Evolutionary conservation across 1,140 invertebrate species (phyloP).

Genomic region (Drosophila punjabiensis): DNA sequence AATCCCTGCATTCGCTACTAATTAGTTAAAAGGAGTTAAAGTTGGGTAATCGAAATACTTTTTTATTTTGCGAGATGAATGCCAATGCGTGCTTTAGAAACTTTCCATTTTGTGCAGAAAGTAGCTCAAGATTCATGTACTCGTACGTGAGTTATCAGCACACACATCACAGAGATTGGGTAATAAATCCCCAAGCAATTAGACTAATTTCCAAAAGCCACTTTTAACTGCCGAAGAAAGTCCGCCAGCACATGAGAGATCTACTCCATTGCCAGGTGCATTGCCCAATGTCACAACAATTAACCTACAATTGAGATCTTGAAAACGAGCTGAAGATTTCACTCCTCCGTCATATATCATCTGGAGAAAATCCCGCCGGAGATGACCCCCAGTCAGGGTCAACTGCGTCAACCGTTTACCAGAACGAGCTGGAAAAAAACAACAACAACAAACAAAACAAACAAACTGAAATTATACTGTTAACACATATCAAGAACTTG

Average conservation of each 20-base stretch:
- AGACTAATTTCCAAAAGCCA: slow-evolving; percentile 50
- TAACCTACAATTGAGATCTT: slow-evolving; percentile 77
- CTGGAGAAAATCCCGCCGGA: slow-evolving; percentile 63
- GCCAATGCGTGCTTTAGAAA: slow-evolving; percentile 21
- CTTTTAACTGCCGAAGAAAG: slow-evolving; percentile 68
- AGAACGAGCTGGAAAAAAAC: slow-evolving; percentile 8
- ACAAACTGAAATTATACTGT: slow-evolving; percentile 36
- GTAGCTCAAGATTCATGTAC: slow-evolving; percentile 10
- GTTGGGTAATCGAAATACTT: slow-evolving; percentile 26
- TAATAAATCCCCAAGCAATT: slow-evolving; percentile 52
- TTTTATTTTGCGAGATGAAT: not conserved
- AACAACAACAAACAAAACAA: slow-evolving; percentile 15
- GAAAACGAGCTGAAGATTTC: slow-evolving; percentile 70
- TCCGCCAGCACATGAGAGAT: slow-evolving; percentile 19
- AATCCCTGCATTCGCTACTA: slow-evolving; percentile 50
- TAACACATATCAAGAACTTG: slow-evolving; percentile 48
- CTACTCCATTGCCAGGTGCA: slow-evolving; percentile 38
- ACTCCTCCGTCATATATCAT: slow-evolving; percentile 56
- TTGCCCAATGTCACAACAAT: slow-evolving; percentile 79
- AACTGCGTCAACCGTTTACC: slow-evolving; percentile 48
- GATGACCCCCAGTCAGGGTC: slow-evolving; percentile 57
- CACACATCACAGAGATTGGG: slow-evolving; percentile 42
- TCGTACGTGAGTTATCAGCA: slow-evolving; percentile 42
- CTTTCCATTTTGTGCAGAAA: slow-evolving; percentile 57
- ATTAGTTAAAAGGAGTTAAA: slow-evolving; percentile 33